Evolutionary conservation across 2,888 invertebrate genomes (phyloP).

Genomic region (Meliscaeva auricollis): DNA sequence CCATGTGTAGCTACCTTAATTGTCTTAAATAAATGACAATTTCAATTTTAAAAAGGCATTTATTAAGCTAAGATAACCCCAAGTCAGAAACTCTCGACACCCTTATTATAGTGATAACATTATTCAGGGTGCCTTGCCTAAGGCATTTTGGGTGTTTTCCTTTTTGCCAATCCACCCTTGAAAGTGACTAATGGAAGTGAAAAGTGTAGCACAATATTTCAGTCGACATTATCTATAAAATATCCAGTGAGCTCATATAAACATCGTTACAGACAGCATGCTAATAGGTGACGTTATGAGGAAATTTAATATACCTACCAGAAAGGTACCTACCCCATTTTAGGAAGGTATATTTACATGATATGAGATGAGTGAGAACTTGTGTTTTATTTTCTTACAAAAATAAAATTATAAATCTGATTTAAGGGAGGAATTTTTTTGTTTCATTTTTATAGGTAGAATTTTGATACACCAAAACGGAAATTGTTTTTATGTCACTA

Average conservation of each 20-base stretch:
- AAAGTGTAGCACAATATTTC: slow-evolving; percentile 51
- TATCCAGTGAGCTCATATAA: slow-evolving; percentile 6
- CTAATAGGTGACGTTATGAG: slow-evolving; percentile 16
- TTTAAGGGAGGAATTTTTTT: not conserved
- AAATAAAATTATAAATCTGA: not conserved
- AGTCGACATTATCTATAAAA: slow-evolving; percentile 6
- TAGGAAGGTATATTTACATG: slow-evolving; percentile 9
- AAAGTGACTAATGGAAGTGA: slow-evolving; percentile 53
- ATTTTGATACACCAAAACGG: slow-evolving; percentile 17
- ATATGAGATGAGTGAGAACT: slow-evolving; percentile 1
- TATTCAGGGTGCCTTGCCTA: not conserved
- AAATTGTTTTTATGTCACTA: slow-evolving; percentile 18
- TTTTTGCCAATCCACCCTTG: not conserved
- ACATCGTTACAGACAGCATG: slow-evolving; percentile 31
- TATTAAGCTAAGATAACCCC: no score
- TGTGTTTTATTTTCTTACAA: slow-evolving; percentile 22
- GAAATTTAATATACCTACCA: slow-evolving; percentile 29
- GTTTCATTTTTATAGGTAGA: not conserved
- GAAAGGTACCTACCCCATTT: slow-evolving; percentile 1
- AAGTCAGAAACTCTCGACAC: no score
- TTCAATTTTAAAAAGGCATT: no score
- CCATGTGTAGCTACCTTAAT: no score
- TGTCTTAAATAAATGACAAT: no score
- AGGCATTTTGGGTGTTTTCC: not conserved
- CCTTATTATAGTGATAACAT: no score